These are phyloP conservation scores for Hemistola chrysoprasaria DNA, from an alignment of 2,888 invertebrate species.

Conservation along the genomic window DNA sequence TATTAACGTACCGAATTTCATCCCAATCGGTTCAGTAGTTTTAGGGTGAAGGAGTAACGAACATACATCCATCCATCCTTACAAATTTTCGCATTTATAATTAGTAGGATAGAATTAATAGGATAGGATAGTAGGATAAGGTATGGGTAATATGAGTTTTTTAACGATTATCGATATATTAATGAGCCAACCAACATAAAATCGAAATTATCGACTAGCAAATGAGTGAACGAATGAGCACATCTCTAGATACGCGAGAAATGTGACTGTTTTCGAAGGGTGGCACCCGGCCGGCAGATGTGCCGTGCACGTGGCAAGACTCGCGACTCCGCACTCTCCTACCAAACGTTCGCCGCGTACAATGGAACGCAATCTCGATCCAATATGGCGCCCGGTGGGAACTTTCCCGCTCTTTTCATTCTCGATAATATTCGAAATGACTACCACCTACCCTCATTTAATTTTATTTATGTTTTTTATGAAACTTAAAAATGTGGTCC, in stretches of 20 bases:
- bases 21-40: too few relatives aligned
- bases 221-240: not conserved
- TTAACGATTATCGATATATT: too few relatives aligned
- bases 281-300: conserved; percentile 60
- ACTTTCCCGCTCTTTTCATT: conserved; percentile 72
- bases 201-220: not conserved
- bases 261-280: conserved; percentile 44
- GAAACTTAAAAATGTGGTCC: not conserved
- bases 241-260: conserved; percentile 29
- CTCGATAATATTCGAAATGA: conserved; percentile 37
- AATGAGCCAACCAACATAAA: too few relatives aligned
- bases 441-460: conserved; percentile 34
- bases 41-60: too few relatives aligned
- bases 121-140: too few relatives aligned
- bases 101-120: too few relatives aligned
- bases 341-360: conserved; percentile 46
- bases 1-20: too few relatives aligned
- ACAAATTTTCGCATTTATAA: too few relatives aligned
- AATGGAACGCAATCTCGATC: conserved; percentile 65
- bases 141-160: too few relatives aligned
- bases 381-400: conserved; percentile 64
- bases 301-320: conserved; percentile 59
- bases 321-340: conserved; percentile 39
- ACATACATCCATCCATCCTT: too few relatives aligned
- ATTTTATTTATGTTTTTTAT: conserved; percentile 8